Evolutionary conservation across 2,888 invertebrate species (phyloP).

Genomic region (Deilephila porcellus): DNA sequence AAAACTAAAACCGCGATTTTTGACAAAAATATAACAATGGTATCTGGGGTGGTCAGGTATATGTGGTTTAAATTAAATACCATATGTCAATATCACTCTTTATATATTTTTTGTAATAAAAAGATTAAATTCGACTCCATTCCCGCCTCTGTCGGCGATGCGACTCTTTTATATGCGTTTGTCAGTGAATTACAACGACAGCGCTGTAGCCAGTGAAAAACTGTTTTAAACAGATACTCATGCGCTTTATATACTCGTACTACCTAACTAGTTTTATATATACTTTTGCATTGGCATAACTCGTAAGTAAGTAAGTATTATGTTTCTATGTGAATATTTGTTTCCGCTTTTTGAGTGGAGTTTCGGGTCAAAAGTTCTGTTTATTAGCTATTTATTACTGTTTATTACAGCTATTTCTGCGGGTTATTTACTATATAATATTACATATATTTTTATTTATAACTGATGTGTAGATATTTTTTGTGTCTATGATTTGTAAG

Average conservation of each 20-base stretch:
- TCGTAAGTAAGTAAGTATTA: background rate
- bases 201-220: slow-evolving; percentile 71
- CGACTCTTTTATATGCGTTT: slow-evolving; percentile 82
- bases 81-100: too few relatives aligned
- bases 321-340: background rate
- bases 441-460: too few relatives aligned
- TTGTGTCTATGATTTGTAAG: too few relatives aligned
- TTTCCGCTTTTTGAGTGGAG: background rate
- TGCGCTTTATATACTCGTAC: slow-evolving; percentile 16
- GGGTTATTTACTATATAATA: too few relatives aligned
- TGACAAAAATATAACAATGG: too few relatives aligned
- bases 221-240: slow-evolving; percentile 53
- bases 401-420: too few relatives aligned
- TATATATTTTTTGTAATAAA: background rate
- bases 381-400: too few relatives aligned
- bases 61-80: too few relatives aligned
- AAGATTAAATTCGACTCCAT: slow-evolving; percentile 48
- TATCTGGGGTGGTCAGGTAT: too few relatives aligned
- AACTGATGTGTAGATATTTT: too few relatives aligned
- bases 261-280: slow-evolving; percentile 12
- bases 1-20: too few relatives aligned
- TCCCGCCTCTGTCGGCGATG: slow-evolving; percentile 54
- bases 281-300: background rate
- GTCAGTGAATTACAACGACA: slow-evolving; percentile 83
- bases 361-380: too few relatives aligned